phyloP scores from a whole-genome alignment of 2,888 invertebrate species.

The Eristalis arbustorum region DNA sequence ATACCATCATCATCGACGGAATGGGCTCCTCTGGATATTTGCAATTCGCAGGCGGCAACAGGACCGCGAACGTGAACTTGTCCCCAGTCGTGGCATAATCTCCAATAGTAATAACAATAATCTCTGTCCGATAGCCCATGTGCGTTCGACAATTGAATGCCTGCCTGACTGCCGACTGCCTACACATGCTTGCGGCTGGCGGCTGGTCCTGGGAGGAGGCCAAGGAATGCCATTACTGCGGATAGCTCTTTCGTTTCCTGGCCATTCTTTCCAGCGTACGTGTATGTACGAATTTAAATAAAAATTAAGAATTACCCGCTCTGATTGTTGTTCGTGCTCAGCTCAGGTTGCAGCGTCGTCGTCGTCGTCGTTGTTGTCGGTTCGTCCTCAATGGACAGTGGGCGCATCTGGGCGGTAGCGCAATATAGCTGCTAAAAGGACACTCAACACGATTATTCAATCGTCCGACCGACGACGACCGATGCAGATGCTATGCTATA shows the following conservation, averaged over 20 bases:
- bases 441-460: conserved; percentile 67
- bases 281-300: conserved; percentile 59
- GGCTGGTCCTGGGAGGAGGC: conserved; percentile 1
- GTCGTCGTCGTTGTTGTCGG: background rate
- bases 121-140: conserved; percentile 62
- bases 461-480: conserved; percentile 36
- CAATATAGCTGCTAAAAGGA: conserved; percentile 52
- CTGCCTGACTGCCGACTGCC: background rate
- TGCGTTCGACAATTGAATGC: conserved; percentile 65
- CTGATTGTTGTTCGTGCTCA: conserved; percentile 64
- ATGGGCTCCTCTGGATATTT: conserved; percentile 45
- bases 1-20: conserved; percentile 61
- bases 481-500: conserved; percentile 8
- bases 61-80: conserved; percentile 64
- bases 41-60: conserved; percentile 38
- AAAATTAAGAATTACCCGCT: conserved; percentile 69
- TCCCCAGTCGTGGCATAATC: conserved; percentile 68
- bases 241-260: conserved; percentile 6
- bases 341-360: background rate
- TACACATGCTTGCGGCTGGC: background rate
- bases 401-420: conserved; percentile 64
- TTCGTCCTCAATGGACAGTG: conserved; percentile 1
- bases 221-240: conserved; percentile 21
- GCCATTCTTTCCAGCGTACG: background rate
- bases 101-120: conserved; percentile 69